These are phyloP conservation scores for Drosophila siamana DNA, from an alignment of 2,888 invertebrate genomes.

Conservation along the genomic window DNA sequence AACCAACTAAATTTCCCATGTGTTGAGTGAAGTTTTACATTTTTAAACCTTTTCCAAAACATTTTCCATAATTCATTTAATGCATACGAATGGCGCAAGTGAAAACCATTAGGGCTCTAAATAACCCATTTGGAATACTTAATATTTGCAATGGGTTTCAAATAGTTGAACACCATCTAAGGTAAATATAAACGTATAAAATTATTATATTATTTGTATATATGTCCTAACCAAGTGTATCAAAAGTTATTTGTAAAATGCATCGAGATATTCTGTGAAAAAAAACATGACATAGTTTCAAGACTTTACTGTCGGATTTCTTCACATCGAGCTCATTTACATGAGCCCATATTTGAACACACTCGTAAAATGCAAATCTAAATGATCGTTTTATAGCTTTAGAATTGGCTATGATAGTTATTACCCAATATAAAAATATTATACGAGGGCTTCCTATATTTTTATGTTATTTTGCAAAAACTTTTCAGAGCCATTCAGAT, in stretches of 20 bases:
- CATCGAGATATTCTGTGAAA: not conserved
- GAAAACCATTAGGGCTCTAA: constrained; percentile 1
- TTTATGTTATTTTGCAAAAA: constrained; percentile 39
- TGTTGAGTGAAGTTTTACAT: constrained; percentile 20
- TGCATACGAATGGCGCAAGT: not conserved
- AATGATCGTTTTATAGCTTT: constrained; percentile 9
- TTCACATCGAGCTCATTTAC: not conserved
- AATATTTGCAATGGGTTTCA: not conserved
- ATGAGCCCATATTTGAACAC: not conserved
- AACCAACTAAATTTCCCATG: constrained; percentile 31
- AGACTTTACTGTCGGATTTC: not conserved
- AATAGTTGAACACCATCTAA: no score
- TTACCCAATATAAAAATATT: constrained; percentile 35
- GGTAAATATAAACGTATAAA: no score
- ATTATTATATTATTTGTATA: no score
- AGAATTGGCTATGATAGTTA: constrained; percentile 34
- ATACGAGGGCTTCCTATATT: constrained; percentile 17
- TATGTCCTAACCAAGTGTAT: no score
- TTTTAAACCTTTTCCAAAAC: constrained; percentile 16
- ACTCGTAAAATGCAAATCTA: constrained; percentile 5
- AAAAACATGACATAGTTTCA: not conserved
- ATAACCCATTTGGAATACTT: not conserved
- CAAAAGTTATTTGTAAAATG: no score
- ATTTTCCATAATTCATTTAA: constrained; percentile 18
- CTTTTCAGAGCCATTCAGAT: constrained; percentile 26